These are phyloP conservation scores for Myotis vivesi DNA, from an alignment of 2,797 vertebrate species.

Conservation along the genomic window DNA sequence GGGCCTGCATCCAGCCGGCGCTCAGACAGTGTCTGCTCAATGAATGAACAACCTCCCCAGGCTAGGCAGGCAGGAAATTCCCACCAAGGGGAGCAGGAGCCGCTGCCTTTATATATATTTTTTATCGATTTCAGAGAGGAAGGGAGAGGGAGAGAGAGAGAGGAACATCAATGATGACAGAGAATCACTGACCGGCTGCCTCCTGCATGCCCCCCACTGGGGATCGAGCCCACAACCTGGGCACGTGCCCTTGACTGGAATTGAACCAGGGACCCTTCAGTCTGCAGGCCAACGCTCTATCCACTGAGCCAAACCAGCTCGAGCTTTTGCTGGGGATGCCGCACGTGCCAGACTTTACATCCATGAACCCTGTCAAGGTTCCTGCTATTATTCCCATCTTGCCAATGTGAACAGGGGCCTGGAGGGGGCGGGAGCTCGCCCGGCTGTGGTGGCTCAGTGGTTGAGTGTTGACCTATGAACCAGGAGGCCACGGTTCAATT, in stretches of 20 bases:
- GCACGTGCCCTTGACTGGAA: too few species aligned
- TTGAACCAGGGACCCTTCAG: too few species aligned
- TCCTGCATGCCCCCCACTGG: too few species aligned
- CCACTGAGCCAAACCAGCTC: too few species aligned
- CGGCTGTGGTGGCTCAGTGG: neutral
- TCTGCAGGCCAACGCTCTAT: too few species aligned
- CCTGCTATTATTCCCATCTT: neutral
- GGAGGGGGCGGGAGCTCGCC: neutral
- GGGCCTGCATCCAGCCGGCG: neutral
- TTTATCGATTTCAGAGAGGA: too few species aligned
- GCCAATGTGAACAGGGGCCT: neutral
- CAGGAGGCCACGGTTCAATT: too few species aligned
- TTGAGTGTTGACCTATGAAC: too few species aligned
- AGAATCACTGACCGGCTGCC: too few species aligned
- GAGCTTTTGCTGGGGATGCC: neutral
- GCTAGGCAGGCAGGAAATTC: neutral
- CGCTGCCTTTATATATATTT: neutral
- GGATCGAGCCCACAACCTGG: too few species aligned
- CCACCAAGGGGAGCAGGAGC: neutral
- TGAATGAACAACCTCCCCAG: neutral
- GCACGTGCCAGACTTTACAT: slow-evolving; percentile 2
- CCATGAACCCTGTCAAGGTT: neutral
- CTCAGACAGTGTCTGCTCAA: neutral
- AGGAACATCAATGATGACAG: too few species aligned
- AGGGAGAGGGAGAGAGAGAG: too few species aligned